Evolutionary conservation across 1,140 invertebrate genomes (phyloP).

Genomic region (Bombus balteatus): DNA sequence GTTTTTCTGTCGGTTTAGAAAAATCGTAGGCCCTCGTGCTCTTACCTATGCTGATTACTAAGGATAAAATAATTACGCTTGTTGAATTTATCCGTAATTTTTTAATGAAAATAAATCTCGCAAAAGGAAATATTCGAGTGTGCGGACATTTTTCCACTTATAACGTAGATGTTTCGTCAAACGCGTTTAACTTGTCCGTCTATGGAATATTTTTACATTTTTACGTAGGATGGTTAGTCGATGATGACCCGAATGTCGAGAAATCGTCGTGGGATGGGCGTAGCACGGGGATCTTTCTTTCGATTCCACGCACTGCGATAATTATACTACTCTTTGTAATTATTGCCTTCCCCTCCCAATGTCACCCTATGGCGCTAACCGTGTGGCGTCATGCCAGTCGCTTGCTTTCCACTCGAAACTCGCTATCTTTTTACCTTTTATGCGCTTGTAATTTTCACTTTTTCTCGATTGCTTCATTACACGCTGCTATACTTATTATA

Average conservation of each 20-base stretch:
- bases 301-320: constrained; percentile 56
- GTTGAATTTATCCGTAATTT: no score
- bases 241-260: constrained; percentile 69
- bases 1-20: no score
- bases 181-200: constrained; percentile 20
- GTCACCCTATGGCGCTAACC: constrained; percentile 6
- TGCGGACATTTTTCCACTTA: neutral
- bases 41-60: no score
- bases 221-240: constrained; percentile 59
- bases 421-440: constrained; percentile 28
- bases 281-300: constrained; percentile 27
- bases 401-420: constrained; percentile 20
- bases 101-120: no score
- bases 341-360: constrained; percentile 7
- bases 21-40: fast-evolving
- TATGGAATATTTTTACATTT: constrained; percentile 61
- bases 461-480: neutral
- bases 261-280: constrained; percentile 60
- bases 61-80: no score
- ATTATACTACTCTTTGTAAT: constrained; percentile 54
- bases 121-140: no score
- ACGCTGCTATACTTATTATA: neutral
- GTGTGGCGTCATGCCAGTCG: neutral
- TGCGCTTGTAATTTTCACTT: constrained; percentile 31
- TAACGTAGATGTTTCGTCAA: constrained; percentile 22